A percentile compares a stretch with the other conserved stretches of the same genome.
These are phyloP conservation scores for Aproaerema taeniolella DNA, from an alignment of 2,888 invertebrate genomes.

Conservation along the genomic window DNA sequence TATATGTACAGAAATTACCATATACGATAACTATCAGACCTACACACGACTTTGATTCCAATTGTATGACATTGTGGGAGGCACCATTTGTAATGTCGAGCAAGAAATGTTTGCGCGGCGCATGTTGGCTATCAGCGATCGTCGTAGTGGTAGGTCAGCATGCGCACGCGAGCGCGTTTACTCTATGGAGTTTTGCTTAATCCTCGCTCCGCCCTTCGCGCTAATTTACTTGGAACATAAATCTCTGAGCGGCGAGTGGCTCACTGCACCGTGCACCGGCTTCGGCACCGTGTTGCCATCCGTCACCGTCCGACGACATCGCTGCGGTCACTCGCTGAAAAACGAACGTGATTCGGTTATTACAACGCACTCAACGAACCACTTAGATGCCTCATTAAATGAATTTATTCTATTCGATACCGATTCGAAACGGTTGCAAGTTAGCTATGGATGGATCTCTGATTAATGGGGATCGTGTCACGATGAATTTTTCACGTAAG, in stretches of 20 bases:
- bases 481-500: constrained; percentile 33
- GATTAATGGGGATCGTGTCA: constrained; percentile 42
- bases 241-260: constrained; percentile 43
- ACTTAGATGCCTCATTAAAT: constrained; percentile 64
- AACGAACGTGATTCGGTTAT: constrained; percentile 67
- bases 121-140: constrained; percentile 46
- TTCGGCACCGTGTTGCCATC: constrained; percentile 45
- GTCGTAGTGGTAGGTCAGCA: constrained; percentile 42
- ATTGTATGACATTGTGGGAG: constrained; percentile 50
- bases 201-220: constrained; percentile 47
- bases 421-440: constrained; percentile 65
- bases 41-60: constrained; percentile 31
- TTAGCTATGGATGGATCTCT: constrained; percentile 42
- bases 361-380: constrained; percentile 55
- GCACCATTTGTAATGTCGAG: constrained; percentile 51
- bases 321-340: constrained; percentile 50
- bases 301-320: constrained; percentile 47
- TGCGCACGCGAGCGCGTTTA: constrained; percentile 39
- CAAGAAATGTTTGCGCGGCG: constrained; percentile 39
- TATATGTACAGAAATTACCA: constrained; percentile 23
- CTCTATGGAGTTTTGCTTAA: constrained; percentile 32
- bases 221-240: constrained; percentile 46
- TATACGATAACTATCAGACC: constrained; percentile 35
- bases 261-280: no score
- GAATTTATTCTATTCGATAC: constrained; percentile 57